Conservation (phyloP, 2,888 invertebrate genomes). For the Macrosoma leucophasiata region DNA sequence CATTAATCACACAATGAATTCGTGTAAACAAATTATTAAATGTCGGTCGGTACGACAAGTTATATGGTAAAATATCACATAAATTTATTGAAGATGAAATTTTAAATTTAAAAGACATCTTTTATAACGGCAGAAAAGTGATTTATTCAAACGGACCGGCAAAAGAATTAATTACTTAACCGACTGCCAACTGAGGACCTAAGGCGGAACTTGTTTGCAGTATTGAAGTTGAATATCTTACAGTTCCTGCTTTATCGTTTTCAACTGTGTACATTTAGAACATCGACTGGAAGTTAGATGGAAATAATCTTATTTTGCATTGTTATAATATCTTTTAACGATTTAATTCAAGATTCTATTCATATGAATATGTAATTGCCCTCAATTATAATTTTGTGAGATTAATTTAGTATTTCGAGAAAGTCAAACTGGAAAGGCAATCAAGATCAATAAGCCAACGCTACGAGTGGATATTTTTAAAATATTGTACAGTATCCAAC, state of each 20-base stretch:
- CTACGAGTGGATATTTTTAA: no score
- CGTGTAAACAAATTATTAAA: constrained; percentile 5
- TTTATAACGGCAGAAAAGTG: constrained; percentile 36
- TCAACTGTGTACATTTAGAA: constrained; percentile 20
- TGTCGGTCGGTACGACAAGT: constrained; percentile 29
- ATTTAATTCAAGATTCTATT: no score
- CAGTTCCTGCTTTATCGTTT: constrained; percentile 22
- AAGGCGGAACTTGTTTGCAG: constrained; percentile 38
- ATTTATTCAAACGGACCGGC: constrained; percentile 49
- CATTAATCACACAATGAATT: constrained; percentile 2
- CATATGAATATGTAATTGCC: no score
- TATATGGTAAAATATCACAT: constrained; percentile 43
- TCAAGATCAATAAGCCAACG: no score
- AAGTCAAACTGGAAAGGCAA: no score
- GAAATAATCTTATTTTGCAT: no score
- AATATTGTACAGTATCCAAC: no score
- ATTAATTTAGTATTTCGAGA: no score
- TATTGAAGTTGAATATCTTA: constrained; percentile 31
- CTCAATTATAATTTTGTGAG: no score
- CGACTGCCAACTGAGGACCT: constrained; percentile 33
- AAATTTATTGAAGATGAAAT: constrained; percentile 25
- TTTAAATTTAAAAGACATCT: constrained; percentile 32
- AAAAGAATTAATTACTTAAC: constrained; percentile 61
- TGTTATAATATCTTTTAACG: no score
- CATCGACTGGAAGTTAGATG: no score